Evolutionary conservation across 2,113 vertebrate species (phyloP).

Genomic region (Blennius ocellaris): DNA sequence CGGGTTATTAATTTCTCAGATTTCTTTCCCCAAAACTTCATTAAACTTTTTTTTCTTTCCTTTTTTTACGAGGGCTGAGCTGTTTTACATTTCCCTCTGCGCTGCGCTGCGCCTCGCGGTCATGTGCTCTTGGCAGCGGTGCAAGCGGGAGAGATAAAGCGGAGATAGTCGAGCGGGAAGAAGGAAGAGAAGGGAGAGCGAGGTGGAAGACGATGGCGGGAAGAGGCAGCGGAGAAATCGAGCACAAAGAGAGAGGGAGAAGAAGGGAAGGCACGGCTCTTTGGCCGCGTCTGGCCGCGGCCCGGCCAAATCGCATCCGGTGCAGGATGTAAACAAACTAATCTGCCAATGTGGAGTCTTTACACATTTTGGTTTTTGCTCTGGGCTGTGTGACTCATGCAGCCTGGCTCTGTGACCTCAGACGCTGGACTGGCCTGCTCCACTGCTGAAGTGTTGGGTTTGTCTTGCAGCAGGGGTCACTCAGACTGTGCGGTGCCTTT

Average conservation of each 20-base stretch:
- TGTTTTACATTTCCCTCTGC: conserved; percentile 63
- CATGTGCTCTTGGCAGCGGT: conserved; percentile 65
- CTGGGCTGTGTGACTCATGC: conserved; percentile 63
- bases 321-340: conserved; percentile 79
- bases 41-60: background rate
- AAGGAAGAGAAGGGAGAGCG: background rate
- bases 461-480: conserved; percentile 62
- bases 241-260: conserved; percentile 20
- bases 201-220: background rate
- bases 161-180: conserved; percentile 22
- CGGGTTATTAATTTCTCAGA: conserved; percentile 69
- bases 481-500: conserved; percentile 29
- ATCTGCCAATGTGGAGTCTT: conserved; percentile 74
- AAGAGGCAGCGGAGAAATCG: conserved; percentile 11
- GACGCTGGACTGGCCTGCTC: conserved; percentile 44
- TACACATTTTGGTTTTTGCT: conserved; percentile 67
- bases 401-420: conserved; percentile 54
- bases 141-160: conserved; percentile 40
- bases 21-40: conserved; percentile 44
- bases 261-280: conserved; percentile 30
- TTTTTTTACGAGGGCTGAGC: conserved; percentile 57
- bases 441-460: conserved; percentile 61
- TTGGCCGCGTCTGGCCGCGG: conserved; percentile 59
- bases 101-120: conserved; percentile 55
- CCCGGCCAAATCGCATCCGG: conserved; percentile 70